Percentiles rank a stretch among this genome's conserved stretches.
Conservation (phyloP, 1,140 invertebrate species). For the Aricia agestis region DNA sequence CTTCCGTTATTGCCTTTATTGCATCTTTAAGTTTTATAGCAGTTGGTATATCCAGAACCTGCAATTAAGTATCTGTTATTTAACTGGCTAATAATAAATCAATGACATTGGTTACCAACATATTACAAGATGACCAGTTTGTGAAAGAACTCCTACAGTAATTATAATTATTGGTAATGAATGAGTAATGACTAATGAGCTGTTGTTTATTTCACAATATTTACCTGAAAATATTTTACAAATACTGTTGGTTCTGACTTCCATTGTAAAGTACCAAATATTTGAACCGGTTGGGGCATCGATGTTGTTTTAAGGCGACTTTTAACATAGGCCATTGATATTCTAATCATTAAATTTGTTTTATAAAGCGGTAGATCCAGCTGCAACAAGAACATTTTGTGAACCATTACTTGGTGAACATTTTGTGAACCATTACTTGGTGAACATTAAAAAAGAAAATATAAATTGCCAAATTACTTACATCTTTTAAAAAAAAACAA, state of each 20-base stretch:
- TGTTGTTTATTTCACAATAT: background rate
- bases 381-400: background rate
- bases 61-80: background rate
- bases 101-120: too few species aligned
- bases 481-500: slow-evolving; percentile 46
- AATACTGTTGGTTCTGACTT: slow-evolving; percentile 47
- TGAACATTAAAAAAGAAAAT: too few species aligned
- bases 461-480: slow-evolving; percentile 28
- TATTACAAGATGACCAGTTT: too few species aligned
- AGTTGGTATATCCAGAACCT: slow-evolving; percentile 27
- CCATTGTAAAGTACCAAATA: slow-evolving; percentile 60
- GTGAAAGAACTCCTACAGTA: too few species aligned
- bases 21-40: slow-evolving; percentile 31
- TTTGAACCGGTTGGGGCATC: slow-evolving; percentile 48
- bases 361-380: background rate
- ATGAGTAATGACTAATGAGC: too few species aligned
- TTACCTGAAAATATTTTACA: slow-evolving; percentile 49
- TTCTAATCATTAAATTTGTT: slow-evolving; percentile 23
- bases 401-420: background rate
- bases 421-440: too few species aligned
- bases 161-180: too few species aligned
- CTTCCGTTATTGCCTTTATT: slow-evolving; percentile 18
- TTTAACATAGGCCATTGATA: slow-evolving; percentile 49
- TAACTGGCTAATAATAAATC: too few species aligned
- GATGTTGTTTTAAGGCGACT: slow-evolving; percentile 32